Conservation (phyloP, 1,140 invertebrate genomes). For the Drosophila navojoa region DNA sequence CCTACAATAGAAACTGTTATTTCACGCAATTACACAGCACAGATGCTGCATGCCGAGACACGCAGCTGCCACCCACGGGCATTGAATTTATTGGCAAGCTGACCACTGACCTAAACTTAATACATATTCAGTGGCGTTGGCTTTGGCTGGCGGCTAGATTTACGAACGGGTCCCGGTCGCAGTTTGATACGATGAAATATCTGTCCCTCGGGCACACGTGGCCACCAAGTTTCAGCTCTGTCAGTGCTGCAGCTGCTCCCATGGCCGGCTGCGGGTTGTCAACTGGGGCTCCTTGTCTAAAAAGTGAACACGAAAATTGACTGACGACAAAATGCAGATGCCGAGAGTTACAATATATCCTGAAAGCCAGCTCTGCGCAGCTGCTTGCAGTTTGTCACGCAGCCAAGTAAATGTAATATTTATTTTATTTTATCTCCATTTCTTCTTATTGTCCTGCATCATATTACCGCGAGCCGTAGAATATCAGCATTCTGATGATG, state of each 20-base stretch:
- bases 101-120: conserved; percentile 53
- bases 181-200: conserved; percentile 40
- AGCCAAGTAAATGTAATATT: conserved; percentile 35
- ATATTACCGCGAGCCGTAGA: neutral
- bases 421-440: conserved; percentile 17
- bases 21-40: conserved; percentile 62
- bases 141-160: conserved; percentile 40
- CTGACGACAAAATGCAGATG: conserved; percentile 39
- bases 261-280: neutral
- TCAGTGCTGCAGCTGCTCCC: neutral
- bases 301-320: conserved; percentile 41
- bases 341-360: neutral
- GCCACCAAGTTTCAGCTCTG: neutral
- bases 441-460: neutral
- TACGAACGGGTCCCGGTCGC: conserved; percentile 23
- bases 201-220: conserved; percentile 15
- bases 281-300: conserved; percentile 12
- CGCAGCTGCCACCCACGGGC: conserved; percentile 29
- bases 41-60: conserved; percentile 2
- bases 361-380: conserved; percentile 6
- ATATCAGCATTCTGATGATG: neutral
- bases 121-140: conserved; percentile 50
- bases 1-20: conserved; percentile 34
- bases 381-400: conserved; percentile 21
- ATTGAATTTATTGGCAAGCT: conserved; percentile 63